Evolutionary conservation across 2,888 invertebrate species (phyloP).

Genomic region (Tethea ocularis): DNA sequence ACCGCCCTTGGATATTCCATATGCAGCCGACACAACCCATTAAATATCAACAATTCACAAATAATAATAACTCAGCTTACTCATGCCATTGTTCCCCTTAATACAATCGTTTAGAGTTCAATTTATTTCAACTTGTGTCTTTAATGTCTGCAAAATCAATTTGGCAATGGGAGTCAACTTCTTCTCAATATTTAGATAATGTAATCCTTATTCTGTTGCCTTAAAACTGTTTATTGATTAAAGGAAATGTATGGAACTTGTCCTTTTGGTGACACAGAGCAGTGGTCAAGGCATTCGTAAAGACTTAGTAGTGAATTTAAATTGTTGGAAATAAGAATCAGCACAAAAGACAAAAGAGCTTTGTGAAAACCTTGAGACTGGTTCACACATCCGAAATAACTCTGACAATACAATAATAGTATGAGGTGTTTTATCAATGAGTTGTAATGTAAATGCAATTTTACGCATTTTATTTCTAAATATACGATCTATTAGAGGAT

Average conservation of each 20-base stretch:
- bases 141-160: constrained; percentile 7
- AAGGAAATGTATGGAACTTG: neutral
- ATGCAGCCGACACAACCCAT: constrained; percentile 26
- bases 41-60: constrained; percentile 27
- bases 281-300: constrained; percentile 11
- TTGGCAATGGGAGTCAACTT: neutral
- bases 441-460: neutral
- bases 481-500: neutral
- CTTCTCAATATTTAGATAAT: neutral
- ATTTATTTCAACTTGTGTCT: constrained; percentile 21
- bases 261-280: neutral
- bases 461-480: neutral
- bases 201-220: neutral
- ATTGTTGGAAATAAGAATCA: neutral
- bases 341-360: neutral
- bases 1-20: constrained; percentile 50
- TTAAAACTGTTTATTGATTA: neutral
- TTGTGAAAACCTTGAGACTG: neutral
- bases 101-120: constrained; percentile 16
- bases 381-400: neutral
- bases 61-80: constrained; percentile 13
- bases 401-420: neutral
- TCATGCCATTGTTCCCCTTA: constrained; percentile 16
- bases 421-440: neutral
- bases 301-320: neutral